These are phyloP conservation scores for Heteromyza rotundicornis DNA, from an alignment of 2,888 invertebrate species.

Conservation along the genomic window DNA sequence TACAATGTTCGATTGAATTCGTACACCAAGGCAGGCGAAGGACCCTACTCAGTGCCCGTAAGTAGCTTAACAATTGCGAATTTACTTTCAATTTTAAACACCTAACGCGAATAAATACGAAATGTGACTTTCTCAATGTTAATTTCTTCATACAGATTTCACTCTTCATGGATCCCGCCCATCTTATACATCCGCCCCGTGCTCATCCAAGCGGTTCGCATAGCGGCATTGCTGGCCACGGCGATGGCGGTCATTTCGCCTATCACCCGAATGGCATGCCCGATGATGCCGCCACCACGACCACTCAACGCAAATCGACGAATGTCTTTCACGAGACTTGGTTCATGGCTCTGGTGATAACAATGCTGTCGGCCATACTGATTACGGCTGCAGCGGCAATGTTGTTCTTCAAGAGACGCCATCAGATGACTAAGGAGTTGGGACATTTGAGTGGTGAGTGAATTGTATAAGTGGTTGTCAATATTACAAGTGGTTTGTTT, in stretches of 20 bases:
- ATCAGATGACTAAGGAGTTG: conserved; percentile 65
- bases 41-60: conserved; percentile 84
- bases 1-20: conserved; percentile 92
- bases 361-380: conserved; percentile 56
- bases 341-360: conserved; percentile 60
- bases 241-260: conserved; percentile 46
- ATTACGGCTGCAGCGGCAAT: conserved; percentile 57
- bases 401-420: conserved; percentile 60
- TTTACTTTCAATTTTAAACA: too few species aligned
- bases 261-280: conserved; percentile 50
- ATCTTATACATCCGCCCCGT: conserved; percentile 61
- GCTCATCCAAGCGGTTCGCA: conserved; percentile 63
- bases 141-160: conserved; percentile 48
- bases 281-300: conserved; percentile 57
- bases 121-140: neutral
- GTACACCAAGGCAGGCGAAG: conserved; percentile 83
- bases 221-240: conserved; percentile 49
- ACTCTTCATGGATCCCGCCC: conserved; percentile 61
- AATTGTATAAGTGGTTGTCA: too few species aligned
- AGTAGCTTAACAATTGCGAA: conserved; percentile 49
- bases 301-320: conserved; percentile 60
- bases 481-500: too few species aligned
- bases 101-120: neutral
- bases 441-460: conserved; percentile 70
- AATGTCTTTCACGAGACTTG: conserved; percentile 60